Percentiles rank a stretch among this genome's conserved stretches.
Evolutionary conservation across 1,140 invertebrate species (phyloP).

Genomic region (Psilanteris sp.): DNA sequence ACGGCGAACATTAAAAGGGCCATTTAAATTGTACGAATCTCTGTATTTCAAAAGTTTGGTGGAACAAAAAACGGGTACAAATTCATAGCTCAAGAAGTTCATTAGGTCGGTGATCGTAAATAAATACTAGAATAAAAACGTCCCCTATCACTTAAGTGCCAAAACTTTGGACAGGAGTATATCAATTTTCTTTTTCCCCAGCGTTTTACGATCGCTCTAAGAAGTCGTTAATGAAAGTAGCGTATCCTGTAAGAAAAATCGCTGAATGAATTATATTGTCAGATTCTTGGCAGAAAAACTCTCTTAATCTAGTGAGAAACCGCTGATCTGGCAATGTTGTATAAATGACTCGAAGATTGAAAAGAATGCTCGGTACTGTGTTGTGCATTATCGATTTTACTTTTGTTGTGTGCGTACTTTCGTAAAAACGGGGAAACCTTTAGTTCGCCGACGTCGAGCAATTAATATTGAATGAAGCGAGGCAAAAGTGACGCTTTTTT

Average conservation of each 20-base stretch:
- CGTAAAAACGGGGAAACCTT: constrained; percentile 39
- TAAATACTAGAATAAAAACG: constrained; percentile 53
- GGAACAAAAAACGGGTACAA: constrained; percentile 36
- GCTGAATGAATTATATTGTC: constrained; percentile 60
- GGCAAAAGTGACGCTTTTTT: constrained; percentile 2
- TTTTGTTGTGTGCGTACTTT: constrained; percentile 36
- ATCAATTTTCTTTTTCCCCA: constrained; percentile 60
- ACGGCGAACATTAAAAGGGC: constrained; percentile 13
- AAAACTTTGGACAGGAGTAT: constrained; percentile 60
- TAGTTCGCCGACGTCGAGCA: constrained; percentile 21
- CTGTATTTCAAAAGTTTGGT: constrained; percentile 9
- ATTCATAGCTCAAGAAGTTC: constrained; percentile 50
- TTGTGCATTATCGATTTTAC: constrained; percentile 59
- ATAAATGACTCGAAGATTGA: constrained; percentile 56
- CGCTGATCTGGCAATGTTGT: constrained; percentile 59
- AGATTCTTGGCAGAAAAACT: constrained; percentile 50
- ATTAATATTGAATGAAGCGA: constrained; percentile 50
- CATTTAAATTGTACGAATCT: constrained; percentile 36
- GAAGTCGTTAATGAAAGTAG: constrained; percentile 61
- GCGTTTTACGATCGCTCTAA: constrained; percentile 53
- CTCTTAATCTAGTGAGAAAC: constrained; percentile 61
- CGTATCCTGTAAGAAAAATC: constrained; percentile 54
- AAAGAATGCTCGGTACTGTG: constrained; percentile 34
- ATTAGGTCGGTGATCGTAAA: constrained; percentile 50
- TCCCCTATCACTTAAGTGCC: constrained; percentile 54